Percentiles rank a stretch among this genome's conserved stretches.
These are phyloP conservation scores for Ciconia stormi DNA, from an alignment of 2,113 vertebrate genomes.

Conservation along the genomic window DNA sequence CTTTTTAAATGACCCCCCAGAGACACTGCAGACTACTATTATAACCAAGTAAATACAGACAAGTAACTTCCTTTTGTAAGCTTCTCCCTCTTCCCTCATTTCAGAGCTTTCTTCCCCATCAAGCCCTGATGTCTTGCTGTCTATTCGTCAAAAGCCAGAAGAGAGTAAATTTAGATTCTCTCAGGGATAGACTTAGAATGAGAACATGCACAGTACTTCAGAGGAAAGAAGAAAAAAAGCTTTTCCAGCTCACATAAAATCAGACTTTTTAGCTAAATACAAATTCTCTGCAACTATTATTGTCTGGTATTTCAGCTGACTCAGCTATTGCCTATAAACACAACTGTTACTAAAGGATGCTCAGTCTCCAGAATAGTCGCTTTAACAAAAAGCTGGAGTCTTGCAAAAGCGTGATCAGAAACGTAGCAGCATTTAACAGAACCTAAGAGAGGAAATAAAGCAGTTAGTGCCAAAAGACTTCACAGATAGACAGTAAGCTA, in stretches of 20 bases:
- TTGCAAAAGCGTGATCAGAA: neutral
- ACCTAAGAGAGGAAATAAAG: neutral
- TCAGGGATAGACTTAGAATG: neutral
- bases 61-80: neutral
- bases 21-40: neutral
- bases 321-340: neutral
- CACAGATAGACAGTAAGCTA: neutral
- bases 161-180: neutral
- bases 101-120: neutral
- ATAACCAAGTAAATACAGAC: neutral
- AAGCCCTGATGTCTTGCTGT: neutral
- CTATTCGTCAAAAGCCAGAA: neutral
- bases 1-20: neutral
- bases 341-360: neutral
- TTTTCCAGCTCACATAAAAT: neutral
- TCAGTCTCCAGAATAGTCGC: neutral
- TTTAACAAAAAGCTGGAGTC: neutral
- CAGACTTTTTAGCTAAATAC: neutral
- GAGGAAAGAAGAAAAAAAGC: neutral
- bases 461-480: neutral
- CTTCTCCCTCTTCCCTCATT: neutral
- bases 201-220: neutral
- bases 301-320: neutral
- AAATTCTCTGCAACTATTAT: neutral
- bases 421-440: neutral